phyloP scores from a whole-genome alignment of 2,888 invertebrate genomes.

The Drosophila fungiperda region DNA sequence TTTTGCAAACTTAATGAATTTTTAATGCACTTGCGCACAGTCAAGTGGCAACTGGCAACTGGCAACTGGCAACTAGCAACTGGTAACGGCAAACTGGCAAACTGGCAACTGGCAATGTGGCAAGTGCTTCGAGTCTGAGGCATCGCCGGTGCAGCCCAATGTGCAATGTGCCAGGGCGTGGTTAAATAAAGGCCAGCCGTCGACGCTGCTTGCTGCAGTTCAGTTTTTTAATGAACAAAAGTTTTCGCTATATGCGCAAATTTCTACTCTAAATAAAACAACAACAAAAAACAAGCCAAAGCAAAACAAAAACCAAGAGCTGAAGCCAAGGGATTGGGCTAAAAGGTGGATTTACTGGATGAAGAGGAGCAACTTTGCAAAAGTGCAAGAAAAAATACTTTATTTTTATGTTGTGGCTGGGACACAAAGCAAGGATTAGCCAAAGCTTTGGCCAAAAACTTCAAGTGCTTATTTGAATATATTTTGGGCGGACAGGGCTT shows the following conservation, averaged over 20 bases:
- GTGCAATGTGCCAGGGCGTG: slow-evolving; percentile 74
- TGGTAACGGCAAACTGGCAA: slow-evolving; percentile 25
- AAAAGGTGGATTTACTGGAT: slow-evolving; percentile 3
- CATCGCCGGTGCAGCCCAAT: slow-evolving; percentile 24
- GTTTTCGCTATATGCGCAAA: slow-evolving; percentile 71
- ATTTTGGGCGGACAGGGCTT: slow-evolving; percentile 47
- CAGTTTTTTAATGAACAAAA: slow-evolving; percentile 82
- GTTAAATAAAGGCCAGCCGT: slow-evolving; percentile 71
- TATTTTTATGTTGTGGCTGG: slow-evolving; percentile 73
- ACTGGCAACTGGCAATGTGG: slow-evolving; percentile 37
- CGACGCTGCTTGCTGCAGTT: slow-evolving; percentile 49
- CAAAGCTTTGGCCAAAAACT: slow-evolving; percentile 68
- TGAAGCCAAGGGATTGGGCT: slow-evolving; percentile 1
- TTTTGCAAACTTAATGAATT: slow-evolving; percentile 84
- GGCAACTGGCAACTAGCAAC: slow-evolving; percentile 29
- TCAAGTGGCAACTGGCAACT: slow-evolving; percentile 51
- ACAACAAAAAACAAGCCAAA: slow-evolving; percentile 21
- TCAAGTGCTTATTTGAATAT: slow-evolving; percentile 80
- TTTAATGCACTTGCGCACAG: slow-evolving; percentile 83
- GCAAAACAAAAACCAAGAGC: slow-evolving; percentile 29
- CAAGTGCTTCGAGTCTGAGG: slow-evolving; percentile 39
- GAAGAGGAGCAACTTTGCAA: slow-evolving; percentile 63
- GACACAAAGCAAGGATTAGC: slow-evolving; percentile 79
- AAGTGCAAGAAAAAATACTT: slow-evolving; percentile 80
- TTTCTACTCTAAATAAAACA: slow-evolving; percentile 67